Evolutionary conservation across 2,797 vertebrate genomes (phyloP).

Genomic region (Spinus pinus): DNA sequence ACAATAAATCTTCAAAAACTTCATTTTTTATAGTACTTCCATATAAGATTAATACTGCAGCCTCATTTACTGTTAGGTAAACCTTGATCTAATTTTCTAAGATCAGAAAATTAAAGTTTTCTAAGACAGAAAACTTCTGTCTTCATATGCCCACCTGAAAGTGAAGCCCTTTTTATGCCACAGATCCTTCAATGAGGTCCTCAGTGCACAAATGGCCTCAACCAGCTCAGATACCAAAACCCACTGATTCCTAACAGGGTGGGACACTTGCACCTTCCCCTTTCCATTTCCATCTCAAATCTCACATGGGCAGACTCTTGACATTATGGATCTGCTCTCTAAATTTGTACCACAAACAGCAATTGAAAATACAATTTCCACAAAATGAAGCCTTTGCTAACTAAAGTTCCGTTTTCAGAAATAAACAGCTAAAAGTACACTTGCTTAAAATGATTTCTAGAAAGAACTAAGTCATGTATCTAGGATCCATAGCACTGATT

Average conservation of each 20-base stretch:
- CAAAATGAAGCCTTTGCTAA: rapidly evolving
- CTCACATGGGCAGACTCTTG: not conserved
- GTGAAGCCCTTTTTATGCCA: not conserved
- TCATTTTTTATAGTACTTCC: not conserved
- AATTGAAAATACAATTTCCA: not conserved
- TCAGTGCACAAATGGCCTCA: too few species aligned
- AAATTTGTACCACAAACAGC: not conserved
- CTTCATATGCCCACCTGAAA: not conserved
- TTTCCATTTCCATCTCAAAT: not conserved
- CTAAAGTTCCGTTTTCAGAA: not conserved
- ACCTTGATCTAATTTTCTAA: not conserved
- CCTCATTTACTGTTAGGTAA: not conserved
- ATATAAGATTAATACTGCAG: not conserved
- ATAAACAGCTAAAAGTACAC: not conserved
- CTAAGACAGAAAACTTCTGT: not conserved
- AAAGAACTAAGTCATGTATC: not conserved
- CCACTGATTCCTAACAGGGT: not conserved
- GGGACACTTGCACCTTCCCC: not conserved
- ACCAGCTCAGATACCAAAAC: not conserved
- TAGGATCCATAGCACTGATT: not conserved
- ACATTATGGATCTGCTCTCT: not conserved
- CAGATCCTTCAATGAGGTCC: not conserved
- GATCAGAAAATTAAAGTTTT: too few species aligned
- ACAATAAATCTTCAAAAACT: not conserved
- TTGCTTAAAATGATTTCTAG: not conserved